These are phyloP conservation scores for Crocuta crocuta DNA, from an alignment of 2,113 vertebrate genomes.

Conservation along the genomic window DNA sequence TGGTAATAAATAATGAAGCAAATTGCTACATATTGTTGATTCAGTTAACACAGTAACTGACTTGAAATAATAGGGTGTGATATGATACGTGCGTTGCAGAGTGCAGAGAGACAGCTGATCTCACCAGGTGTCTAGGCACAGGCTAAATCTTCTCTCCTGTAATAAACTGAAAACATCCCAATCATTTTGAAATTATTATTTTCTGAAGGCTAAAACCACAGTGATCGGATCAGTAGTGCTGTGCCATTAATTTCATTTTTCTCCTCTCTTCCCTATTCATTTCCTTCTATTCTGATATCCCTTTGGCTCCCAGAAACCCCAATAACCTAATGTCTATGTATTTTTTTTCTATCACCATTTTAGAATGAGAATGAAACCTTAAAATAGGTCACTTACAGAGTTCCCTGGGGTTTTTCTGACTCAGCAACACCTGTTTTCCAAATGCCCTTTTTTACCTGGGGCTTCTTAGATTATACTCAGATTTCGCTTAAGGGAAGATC, in stretches of 20 bases:
- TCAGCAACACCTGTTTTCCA: neutral
- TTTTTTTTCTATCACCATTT: neutral
- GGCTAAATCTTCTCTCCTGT: neutral
- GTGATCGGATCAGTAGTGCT: neutral
- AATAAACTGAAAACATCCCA: neutral
- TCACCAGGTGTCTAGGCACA: neutral
- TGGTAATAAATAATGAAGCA: neutral
- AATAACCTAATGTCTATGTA: neutral
- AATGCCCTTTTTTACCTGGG: neutral
- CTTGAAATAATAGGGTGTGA: neutral
- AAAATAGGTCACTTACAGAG: neutral
- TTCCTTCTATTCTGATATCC: neutral
- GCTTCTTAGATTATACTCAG: neutral
- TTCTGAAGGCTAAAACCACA: neutral
- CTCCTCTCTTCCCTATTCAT: neutral
- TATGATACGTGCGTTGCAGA: neutral
- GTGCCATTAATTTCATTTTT: neutral
- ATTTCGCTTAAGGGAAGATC: neutral
- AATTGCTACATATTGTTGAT: neutral
- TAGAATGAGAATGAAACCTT: neutral
- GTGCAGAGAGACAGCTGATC: neutral
- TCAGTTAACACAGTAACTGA: neutral
- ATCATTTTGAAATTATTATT: neutral
- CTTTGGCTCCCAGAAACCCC: neutral
- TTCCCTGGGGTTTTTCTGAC: neutral